Evolutionary conservation across 2,113 vertebrate species (phyloP), one percentile per base, ranked within the genome.

Genomic region (Otocyon megalotis): DNA sequence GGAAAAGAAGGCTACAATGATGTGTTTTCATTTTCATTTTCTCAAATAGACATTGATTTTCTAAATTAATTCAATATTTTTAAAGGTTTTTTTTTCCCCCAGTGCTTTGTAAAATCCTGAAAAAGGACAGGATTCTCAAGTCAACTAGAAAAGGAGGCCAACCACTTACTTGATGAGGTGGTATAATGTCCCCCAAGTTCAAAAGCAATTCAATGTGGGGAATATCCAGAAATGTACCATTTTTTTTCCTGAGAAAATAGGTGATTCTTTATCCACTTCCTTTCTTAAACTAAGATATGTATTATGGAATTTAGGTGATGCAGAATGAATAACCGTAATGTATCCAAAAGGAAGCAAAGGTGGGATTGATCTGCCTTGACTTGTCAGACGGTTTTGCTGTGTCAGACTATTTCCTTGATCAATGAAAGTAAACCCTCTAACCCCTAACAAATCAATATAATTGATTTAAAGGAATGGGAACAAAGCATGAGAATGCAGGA

Each of bases 341-440:
- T 99, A 98, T 97, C 98, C 63, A 97, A 98, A 98, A 99, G 98
- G 98, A 99, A 99, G 99, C 99, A 98, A 98, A 98, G 98, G 98
- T 98, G 98, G 98, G 98, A 99, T 99, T 99, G 99, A 99, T 99
- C 99, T 99, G 99, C 99, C 99, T 99, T 99, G 99, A 99, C 98
- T 98, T 98, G 98, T 98, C 98, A 99, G 98, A 98, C 98, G 97
- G 97, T 98, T 98, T 98, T 98, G 99, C 99, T 99, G 98, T 99
- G 98, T 99, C 99, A 99, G 99, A 98, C 99, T 99, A 98, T 99
- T 99, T 99, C 98, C 98, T 98, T 98, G 98, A 99, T 99, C 99
- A 98, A 99, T 99, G 99, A 97, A 99, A 98, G 97, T 98, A 96
- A 98, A 99, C 98, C 99, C 99, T 99, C 98, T 99, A 99, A 99